Base-by-base conservation (phyloP, 2,113 vertebrate genomes). In the Prolemur simus region DNA sequence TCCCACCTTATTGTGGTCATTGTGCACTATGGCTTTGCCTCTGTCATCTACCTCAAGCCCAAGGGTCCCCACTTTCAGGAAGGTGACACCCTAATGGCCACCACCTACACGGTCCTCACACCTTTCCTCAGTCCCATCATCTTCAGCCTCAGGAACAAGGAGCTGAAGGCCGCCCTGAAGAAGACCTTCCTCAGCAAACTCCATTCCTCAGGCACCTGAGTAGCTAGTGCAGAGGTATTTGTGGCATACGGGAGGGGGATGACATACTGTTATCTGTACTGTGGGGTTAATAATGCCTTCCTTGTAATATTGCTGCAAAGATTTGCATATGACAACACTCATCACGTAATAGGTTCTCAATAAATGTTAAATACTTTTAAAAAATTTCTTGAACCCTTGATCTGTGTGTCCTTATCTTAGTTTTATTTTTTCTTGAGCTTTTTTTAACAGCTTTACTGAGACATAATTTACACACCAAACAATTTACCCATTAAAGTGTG, bases 61-160 rank as follows among this genome's bases (percentile, higher is more conserved):
- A 96, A 94, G 88, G 39, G 91, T 20, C 89, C 92, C 3, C 87
- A 89, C 8, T 54, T 94, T 49, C 66, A 68, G 83, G 95, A 97
- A 47, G 77, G 71, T 0, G 97, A 98, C 68, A 95, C 91, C 3
- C n/a, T 98, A 15, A 96, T 98, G 94, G 98, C 71, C 39, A 52
- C 78, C 83, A 95, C 97, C 52, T 98, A 98, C 68, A 97, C 94
- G 0, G 71, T 97, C 39, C 92, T 98, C 87, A 98, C 97, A 0
- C 98, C 97, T 14, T 98, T 97, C 81, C 96, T 98, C 76, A 98
- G 98, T 18, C 98, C 98, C 54, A 94, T 98, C 12, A 98, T 98
- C 13, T 98, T 98, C 81, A 98, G 98, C 64, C 63, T 98, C 42
- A 90, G 97, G 93, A 98, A 98, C 89, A 98, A 98, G 82, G 97